phyloP scores from a whole-genome alignment of 2,888 invertebrate species.

The Myopa testacea region DNA sequence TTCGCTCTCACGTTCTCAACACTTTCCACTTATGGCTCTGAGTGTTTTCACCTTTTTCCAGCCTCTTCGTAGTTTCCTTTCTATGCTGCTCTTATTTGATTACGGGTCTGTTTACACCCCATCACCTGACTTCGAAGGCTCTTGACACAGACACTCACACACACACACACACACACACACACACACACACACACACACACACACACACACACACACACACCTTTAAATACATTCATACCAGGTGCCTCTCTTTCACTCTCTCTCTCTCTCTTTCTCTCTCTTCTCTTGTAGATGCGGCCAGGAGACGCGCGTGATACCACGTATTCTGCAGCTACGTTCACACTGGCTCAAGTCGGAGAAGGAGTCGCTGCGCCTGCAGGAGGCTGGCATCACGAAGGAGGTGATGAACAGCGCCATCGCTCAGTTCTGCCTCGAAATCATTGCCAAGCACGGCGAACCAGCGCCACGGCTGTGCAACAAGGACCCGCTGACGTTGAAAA shows the following conservation, averaged over 20 bases:
- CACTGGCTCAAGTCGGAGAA: constrained; percentile 95
- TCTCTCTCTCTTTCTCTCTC: constrained; percentile 41
- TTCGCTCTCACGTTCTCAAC: no score
- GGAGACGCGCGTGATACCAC: constrained; percentile 96
- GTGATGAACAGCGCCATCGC: constrained; percentile 96
- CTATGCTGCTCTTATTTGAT: no score
- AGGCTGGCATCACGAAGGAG: constrained; percentile 93
- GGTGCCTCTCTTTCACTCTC: neutral
- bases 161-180: no score
- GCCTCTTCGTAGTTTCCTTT: no score
- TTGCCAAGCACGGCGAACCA: constrained; percentile 95
- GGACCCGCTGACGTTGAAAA: constrained; percentile 97
- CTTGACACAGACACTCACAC: no score
- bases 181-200: no score
- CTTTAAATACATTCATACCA: neutral
- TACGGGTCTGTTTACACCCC: no score
- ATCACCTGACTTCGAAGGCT: no score
- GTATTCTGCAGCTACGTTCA: constrained; percentile 93
- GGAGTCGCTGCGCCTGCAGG: constrained; percentile 88
- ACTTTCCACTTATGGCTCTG: no score
- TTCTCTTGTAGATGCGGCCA: constrained; percentile 85
- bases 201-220: no score
- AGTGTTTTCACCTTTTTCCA: no score
- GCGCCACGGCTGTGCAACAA: constrained; percentile 97
- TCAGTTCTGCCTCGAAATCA: constrained; percentile 95